Evolutionary conservation across 2,797 vertebrate genomes (phyloP).

Genomic region (Vultur gryphus): DNA sequence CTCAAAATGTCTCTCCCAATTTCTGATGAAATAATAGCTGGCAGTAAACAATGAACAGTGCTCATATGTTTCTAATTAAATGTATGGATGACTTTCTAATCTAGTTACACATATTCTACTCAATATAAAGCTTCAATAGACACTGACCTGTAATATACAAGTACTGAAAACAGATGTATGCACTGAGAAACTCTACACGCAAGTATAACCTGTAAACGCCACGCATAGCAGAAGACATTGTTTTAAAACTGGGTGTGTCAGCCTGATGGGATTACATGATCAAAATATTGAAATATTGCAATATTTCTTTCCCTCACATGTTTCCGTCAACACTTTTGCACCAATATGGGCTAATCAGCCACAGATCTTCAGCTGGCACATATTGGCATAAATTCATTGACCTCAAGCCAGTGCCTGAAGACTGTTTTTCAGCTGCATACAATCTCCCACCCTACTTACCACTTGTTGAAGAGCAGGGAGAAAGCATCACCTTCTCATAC

Average conservation of each 20-base stretch:
- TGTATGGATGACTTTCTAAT: not conserved
- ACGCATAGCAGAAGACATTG: accelerated
- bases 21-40: not conserved
- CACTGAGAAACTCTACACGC: not conserved
- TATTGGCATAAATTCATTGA: not conserved
- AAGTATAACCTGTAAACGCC: not conserved
- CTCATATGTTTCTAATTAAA: not conserved
- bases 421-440: not conserved
- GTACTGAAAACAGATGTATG: not conserved
- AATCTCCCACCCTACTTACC: not conserved
- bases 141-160: not conserved
- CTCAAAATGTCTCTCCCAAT: not conserved
- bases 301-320: not conserved
- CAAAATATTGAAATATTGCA: not conserved
- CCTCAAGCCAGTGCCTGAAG: not conserved
- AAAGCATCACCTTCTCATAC: not conserved
- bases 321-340: not conserved
- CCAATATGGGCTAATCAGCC: not conserved
- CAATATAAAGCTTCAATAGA: not conserved
- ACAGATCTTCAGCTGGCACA: not conserved
- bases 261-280: not conserved
- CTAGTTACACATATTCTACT: not conserved
- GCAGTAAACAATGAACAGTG: not conserved
- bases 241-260: not conserved
- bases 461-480: not conserved